Conservation (phyloP, 1,140 invertebrate genomes). For the Pogonognathellus flavescens region DNA sequence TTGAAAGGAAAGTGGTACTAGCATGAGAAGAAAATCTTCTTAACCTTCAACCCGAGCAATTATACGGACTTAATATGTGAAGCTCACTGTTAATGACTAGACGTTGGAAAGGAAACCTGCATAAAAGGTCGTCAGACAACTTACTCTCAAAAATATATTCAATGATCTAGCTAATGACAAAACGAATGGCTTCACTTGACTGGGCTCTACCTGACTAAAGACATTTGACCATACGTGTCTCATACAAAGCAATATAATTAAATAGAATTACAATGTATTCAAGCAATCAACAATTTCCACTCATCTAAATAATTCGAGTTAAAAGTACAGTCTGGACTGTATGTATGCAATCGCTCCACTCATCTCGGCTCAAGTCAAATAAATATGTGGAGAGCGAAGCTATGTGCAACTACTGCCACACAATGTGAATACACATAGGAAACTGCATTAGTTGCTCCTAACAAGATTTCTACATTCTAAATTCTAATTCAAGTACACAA, state of each 20-base stretch:
- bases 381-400: neutral
- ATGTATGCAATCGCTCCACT: neutral
- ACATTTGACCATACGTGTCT: conserved; percentile 48
- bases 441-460: conserved; percentile 34
- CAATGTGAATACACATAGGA: conserved; percentile 30
- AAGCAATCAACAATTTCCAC: conserved; percentile 43
- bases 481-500: conserved; percentile 38
- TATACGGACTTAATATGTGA: conserved; percentile 41
- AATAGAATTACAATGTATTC: conserved; percentile 48
- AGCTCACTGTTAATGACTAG: conserved; percentile 28
- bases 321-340: neutral
- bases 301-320: conserved; percentile 39
- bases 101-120: neutral
- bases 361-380: conserved; percentile 7
- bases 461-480: conserved; percentile 43
- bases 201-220: conserved; percentile 33
- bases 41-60: conserved; percentile 46
- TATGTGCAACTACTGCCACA: conserved; percentile 21
- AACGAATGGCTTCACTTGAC: conserved; percentile 51
- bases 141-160: conserved; percentile 48
- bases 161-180: conserved; percentile 46
- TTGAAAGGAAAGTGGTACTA: neutral
- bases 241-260: conserved; percentile 36
- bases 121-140: conserved; percentile 45
- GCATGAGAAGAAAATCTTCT: conserved; percentile 26